Evolutionary conservation across 2,888 invertebrate genomes (phyloP), one percentile per base, ranked within the genome.

Genomic region (Sinotaia quadrata): DNA sequence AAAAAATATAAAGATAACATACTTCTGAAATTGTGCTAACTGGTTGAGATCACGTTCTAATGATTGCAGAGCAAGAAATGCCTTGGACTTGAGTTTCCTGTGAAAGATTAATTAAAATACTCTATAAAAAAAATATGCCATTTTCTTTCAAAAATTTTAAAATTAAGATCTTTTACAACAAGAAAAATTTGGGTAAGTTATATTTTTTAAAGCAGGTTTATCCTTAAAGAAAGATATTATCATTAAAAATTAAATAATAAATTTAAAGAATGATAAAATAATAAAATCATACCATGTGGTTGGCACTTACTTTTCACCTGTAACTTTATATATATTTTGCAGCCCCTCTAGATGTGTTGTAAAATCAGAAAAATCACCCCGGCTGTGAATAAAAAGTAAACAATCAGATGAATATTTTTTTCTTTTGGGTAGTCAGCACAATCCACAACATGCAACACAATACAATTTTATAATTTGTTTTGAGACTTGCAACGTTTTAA

Each of bases 301-400:
- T n/a, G n/a, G 27, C 7, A 81, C 86, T 83, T 81, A 89, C 86
- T 96, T 96, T 84, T 98, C 97, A 12, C 96, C 95, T 89, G 95
- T 95, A 15, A 98, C 90, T 86, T 96, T 95, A 88, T 97, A 98
- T 69, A 97, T 96, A 21, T 95, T 94, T 27, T 94, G 93, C 27
- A 96, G 91, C 0, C 96, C 91, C 88, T 97, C 95, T n/a, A 98
- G 88, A 87, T 98, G 97, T 8, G 93, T 92, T 1, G 95, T 94
- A 85, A 98, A 96, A 88, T 96, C 96, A 2, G 93, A 91, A 89
- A 97, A 97, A 88, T 97, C 95, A 4, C 96, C 94, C 24, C 77
- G 77, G 63, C 83, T 84, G 78, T 31, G 78, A 77, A 7, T 15
- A 67, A 61, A 69, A 73, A 31, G 49, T 34, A 44, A 24, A 59